Evolutionary conservation across 2,797 vertebrate genomes (phyloP), one percentile per base, ranked within the genome.

Genomic region (Austrolebias charrua): DNA sequence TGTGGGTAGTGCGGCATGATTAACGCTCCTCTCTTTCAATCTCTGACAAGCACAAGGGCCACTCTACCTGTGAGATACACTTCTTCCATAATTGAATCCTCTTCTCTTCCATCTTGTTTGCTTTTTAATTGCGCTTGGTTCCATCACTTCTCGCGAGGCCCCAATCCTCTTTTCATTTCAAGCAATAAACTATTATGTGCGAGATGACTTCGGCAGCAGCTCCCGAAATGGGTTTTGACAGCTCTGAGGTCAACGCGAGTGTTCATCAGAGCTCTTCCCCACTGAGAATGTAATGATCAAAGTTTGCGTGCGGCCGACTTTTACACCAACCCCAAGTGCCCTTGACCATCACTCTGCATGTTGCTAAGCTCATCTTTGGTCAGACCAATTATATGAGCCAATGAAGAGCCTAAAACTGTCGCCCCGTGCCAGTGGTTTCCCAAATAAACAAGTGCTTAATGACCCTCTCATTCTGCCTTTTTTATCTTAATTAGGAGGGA

Each of bases 381-480:
- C 83, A 61, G 69, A 71, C 85, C 87, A 89, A 89, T 90, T 91
- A 89, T 85, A 84, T 83, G 79, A 84, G 80, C 85, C 60, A 54
- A 77, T 65, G 71, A 85, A 75, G 78, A 75, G 78, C 85, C 86
- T 82, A 77, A 63, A 52, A 79, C 79, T 77, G 85, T 66, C 55
- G 78, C 82, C 89, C 85, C 78, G 82, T 86, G 76, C 71, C 85
- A 82, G 66, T 75, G 82, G 68, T 79, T 82, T 72, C 74, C 80
- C 83, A 90, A 88, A 90, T 90, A 89, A 90, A 91, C 86, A 89
- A 86, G 79, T 83, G 82, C 71, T 83, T 90, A 86, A 89, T 88
- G 90, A 86, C 78, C 87, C 73, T 81, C 72, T 78, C 71, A 75
- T 71, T 76, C 72, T 72, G 38, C 76, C 60, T 80, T 87, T 87